Percentiles rank a stretch among this genome's conserved stretches.
These are phyloP conservation scores for Corythoichthys intestinalis DNA, from an alignment of 2,113 vertebrate genomes.

Conservation along the genomic window DNA sequence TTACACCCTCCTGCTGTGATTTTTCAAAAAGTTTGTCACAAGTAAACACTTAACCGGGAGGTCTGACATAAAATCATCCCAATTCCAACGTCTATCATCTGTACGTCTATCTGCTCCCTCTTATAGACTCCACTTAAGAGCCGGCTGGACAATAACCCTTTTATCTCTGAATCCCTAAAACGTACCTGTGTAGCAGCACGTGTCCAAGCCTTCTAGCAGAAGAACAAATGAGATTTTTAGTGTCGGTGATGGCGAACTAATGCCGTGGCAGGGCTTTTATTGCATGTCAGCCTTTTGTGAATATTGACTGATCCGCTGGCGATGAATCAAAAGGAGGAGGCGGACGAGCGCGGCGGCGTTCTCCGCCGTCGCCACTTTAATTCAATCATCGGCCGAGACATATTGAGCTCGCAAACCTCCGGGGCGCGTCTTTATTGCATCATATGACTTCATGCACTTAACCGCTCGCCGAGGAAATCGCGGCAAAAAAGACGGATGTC, in stretches of 20 bases:
- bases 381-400: slow-evolving; percentile 12
- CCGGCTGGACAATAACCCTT: background rate
- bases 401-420: slow-evolving; percentile 6
- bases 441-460: slow-evolving; percentile 19
- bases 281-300: slow-evolving; percentile 23
- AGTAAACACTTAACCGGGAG: no score
- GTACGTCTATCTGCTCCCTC: slow-evolving; percentile 2
- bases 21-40: no score
- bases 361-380: slow-evolving; percentile 21
- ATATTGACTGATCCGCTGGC: slow-evolving; percentile 39
- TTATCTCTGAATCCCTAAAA: background rate
- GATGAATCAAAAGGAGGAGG: slow-evolving; percentile 30
- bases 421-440: slow-evolving; percentile 17
- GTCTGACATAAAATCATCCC: no score
- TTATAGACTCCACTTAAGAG: background rate
- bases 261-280: slow-evolving; percentile 2
- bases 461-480: slow-evolving; percentile 1
- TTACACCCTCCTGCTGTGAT: no score
- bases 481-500: background rate
- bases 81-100: no score
- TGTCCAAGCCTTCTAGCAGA: background rate
- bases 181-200: background rate
- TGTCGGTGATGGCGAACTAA: slow-evolving; percentile 1
- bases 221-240: slow-evolving; percentile 13
- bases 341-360: slow-evolving; percentile 15